phyloP scores from a whole-genome alignment of 1,140 invertebrate species.

The Drosophila quadrilineata region DNA sequence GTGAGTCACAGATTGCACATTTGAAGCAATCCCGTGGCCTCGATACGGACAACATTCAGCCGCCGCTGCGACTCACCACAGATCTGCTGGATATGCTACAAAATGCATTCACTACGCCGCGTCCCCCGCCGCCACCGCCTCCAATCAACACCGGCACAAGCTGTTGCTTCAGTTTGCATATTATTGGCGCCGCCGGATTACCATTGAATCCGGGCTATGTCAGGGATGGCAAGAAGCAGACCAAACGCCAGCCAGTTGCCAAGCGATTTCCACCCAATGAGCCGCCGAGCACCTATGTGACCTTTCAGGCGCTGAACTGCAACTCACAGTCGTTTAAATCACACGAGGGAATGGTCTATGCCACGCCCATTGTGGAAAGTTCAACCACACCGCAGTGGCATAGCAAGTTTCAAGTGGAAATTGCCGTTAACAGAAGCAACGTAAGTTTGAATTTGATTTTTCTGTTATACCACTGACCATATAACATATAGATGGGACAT shows the following conservation, averaged over 20 bases:
- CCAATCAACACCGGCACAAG: slow-evolving; percentile 2
- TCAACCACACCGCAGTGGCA: slow-evolving; percentile 84
- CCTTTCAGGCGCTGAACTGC: slow-evolving; percentile 82
- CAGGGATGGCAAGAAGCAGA: slow-evolving; percentile 57
- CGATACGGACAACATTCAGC: slow-evolving; percentile 45
- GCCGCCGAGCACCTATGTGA: slow-evolving; percentile 84
- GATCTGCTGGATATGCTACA: slow-evolving; percentile 82
- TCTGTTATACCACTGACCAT: no score
- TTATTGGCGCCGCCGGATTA: slow-evolving; percentile 84
- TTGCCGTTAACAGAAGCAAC: slow-evolving; percentile 83
- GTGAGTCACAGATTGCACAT: slow-evolving; percentile 83
- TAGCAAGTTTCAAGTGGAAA: slow-evolving; percentile 82
- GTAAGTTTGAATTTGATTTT: slow-evolving; percentile 72
- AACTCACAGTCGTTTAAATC: slow-evolving; percentile 65
- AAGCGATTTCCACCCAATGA: slow-evolving; percentile 67
- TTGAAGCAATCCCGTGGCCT: slow-evolving; percentile 83
- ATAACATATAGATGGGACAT: no score
- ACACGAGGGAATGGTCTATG: slow-evolving; percentile 78
- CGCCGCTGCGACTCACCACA: slow-evolving; percentile 63
- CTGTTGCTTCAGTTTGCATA: slow-evolving; percentile 82
- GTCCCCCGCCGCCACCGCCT: neutral
- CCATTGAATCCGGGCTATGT: slow-evolving; percentile 81
- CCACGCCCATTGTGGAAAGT: slow-evolving; percentile 82
- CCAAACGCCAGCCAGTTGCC: slow-evolving; percentile 52
- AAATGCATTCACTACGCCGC: slow-evolving; percentile 58